Evolutionary conservation across 2,888 invertebrate species (phyloP).

Genomic region (Pimpla rufipes): DNA sequence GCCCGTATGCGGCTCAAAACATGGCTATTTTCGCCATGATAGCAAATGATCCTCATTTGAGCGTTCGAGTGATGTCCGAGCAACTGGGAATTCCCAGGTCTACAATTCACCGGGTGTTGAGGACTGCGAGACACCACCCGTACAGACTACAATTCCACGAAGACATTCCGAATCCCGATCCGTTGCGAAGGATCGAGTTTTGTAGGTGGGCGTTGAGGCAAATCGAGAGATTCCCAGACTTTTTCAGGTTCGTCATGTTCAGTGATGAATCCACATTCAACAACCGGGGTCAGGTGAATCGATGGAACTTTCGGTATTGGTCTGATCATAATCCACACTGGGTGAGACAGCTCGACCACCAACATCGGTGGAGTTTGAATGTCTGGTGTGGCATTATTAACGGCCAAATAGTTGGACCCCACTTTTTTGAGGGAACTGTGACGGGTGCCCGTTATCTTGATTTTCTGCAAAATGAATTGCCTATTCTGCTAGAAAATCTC

Average conservation of each 20-base stretch:
- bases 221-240: not conserved
- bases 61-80: too few relatives aligned
- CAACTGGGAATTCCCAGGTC: too few relatives aligned
- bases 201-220: slow-evolving; percentile 37
- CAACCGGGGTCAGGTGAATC: too few relatives aligned
- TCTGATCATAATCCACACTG: slow-evolving; percentile 51
- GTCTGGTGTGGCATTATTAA: slow-evolving; percentile 62
- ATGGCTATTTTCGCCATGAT: slow-evolving; percentile 53
- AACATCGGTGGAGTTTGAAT: slow-evolving; percentile 56
- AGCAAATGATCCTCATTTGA: slow-evolving; percentile 46
- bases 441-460: too few relatives aligned
- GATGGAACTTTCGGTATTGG: slow-evolving; percentile 28
- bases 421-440: too few relatives aligned
- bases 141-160: slow-evolving; percentile 59
- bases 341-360: slow-evolving; percentile 48
- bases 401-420: slow-evolving; percentile 62
- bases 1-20: slow-evolving; percentile 47
- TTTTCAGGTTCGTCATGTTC: slow-evolving; percentile 1
- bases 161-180: slow-evolving; percentile 53
- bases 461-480: too few relatives aligned
- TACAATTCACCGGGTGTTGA: too few relatives aligned
- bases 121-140: too few relatives aligned
- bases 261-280: too few relatives aligned
- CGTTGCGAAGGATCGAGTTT: slow-evolving; percentile 52
- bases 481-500: too few relatives aligned